A percentile compares a stretch with the other conserved stretches of the same genome.
These are phyloP conservation scores for Bombus cullumanus DNA, from an alignment of 1,140 invertebrate genomes.

Conservation along the genomic window DNA sequence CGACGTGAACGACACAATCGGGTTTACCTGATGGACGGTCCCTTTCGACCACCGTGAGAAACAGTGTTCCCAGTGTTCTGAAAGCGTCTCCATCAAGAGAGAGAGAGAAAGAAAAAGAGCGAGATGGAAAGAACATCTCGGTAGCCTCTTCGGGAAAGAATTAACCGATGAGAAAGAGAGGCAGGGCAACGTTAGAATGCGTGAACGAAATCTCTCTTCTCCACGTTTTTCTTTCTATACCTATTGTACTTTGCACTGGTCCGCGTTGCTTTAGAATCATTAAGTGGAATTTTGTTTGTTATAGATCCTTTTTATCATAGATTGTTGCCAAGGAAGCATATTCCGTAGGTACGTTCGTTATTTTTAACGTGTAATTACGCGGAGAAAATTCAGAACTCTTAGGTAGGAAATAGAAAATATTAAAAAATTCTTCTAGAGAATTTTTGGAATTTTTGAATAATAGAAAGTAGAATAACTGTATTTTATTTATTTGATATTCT, in stretches of 20 bases:
- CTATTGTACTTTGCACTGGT: not conserved
- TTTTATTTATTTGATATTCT: not conserved
- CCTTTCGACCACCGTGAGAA: conserved; percentile 76
- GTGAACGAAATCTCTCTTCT: not conserved
- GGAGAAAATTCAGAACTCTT: not conserved
- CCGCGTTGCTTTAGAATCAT: not conserved
- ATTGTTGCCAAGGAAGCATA: not conserved
- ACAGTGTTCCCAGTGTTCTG: conserved; percentile 62
- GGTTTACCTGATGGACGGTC: conserved; percentile 65
- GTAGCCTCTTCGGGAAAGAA: conserved; percentile 2
- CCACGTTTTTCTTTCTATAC: not conserved
- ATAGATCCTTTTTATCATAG: not conserved
- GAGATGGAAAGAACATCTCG: conserved; percentile 27
- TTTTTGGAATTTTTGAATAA: not conserved
- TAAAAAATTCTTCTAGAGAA: not conserved
- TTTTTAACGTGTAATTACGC: not conserved
- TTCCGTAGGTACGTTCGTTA: not conserved
- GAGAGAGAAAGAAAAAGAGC: not conserved
- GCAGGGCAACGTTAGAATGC: not conserved
- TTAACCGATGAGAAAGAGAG: conserved; percentile 32
- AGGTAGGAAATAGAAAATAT: too few species aligned
- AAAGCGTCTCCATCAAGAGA: conserved; percentile 10
- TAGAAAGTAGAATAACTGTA: not conserved
- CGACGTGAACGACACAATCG: conserved; percentile 71
- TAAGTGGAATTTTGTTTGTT: not conserved